Conservation (phyloP, 2,888 invertebrate species). For the Julus scanicus region DNA sequence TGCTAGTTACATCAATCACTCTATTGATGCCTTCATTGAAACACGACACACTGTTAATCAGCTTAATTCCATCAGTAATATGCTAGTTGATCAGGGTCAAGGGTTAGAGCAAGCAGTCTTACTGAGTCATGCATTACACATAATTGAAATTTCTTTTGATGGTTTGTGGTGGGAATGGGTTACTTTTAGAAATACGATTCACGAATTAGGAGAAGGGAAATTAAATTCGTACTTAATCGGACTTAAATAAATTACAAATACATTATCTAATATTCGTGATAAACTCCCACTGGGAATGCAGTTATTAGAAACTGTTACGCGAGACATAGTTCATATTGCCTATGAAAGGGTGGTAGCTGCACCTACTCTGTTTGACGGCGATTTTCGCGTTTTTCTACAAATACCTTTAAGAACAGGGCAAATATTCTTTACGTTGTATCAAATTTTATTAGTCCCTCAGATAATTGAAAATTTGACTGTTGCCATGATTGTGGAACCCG, state of each 20-base stretch:
- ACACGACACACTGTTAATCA: too few relatives aligned
- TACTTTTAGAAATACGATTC: background rate
- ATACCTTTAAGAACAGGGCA: background rate
- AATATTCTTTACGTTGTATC: background rate
- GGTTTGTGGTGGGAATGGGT: too few relatives aligned
- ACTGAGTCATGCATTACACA: too few relatives aligned
- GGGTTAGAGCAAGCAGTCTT: too few relatives aligned
- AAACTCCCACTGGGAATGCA: background rate
- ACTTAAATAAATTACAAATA: background rate
- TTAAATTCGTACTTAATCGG: background rate
- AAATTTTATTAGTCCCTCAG: background rate
- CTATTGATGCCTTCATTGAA: too few relatives aligned
- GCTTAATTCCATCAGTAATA: too few relatives aligned
- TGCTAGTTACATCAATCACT: too few relatives aligned
- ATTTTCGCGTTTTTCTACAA: background rate
- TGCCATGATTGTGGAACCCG: background rate
- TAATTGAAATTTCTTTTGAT: too few relatives aligned
- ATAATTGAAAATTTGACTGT: background rate
- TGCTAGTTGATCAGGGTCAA: too few relatives aligned
- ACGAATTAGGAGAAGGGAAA: background rate
- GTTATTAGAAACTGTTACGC: background rate
- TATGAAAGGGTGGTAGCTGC: background rate
- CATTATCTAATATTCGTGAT: background rate
- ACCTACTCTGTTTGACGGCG: background rate
- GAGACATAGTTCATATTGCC: background rate